Conservation (phyloP, 35 echinoderm and acorn worm species). For the Diadema setosum region DNA sequence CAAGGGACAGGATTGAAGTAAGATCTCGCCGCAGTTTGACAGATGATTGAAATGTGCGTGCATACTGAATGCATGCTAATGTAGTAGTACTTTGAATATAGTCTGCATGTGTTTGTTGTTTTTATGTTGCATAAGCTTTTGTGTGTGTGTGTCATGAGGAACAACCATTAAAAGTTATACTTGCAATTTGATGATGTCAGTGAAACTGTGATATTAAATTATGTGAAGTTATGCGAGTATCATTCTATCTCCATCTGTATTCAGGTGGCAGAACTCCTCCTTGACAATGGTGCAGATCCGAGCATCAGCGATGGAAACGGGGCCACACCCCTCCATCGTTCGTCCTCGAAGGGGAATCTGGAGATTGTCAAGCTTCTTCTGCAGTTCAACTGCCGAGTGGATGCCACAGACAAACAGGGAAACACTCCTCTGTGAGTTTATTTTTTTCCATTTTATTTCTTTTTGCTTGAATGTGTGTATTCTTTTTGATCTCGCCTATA, state of each 20-base stretch:
- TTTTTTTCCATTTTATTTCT: background rate
- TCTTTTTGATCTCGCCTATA: background rate
- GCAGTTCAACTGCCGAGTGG: slow-evolving; percentile 71
- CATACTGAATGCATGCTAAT: background rate
- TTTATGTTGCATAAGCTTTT: background rate
- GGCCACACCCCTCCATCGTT: slow-evolving; percentile 84
- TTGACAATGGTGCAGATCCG: slow-evolving; percentile 90
- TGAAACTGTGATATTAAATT: background rate
- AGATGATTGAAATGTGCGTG: background rate
- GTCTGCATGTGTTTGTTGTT: background rate
- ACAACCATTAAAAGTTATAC: no score
- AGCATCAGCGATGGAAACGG: slow-evolving; percentile 64
- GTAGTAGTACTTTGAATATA: no score
- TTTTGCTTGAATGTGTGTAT: background rate
- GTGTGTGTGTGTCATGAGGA: no score
- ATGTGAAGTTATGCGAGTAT: background rate
- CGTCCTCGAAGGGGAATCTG: slow-evolving; percentile 86
- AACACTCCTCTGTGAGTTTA: slow-evolving; percentile 86
- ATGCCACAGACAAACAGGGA: slow-evolving; percentile 62
- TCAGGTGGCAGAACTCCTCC: slow-evolving; percentile 72
- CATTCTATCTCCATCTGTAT: background rate
- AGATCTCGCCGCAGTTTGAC: background rate
- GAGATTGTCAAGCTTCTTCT: slow-evolving; percentile 80
- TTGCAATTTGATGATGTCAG: no score
- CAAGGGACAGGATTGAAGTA: slow-evolving; percentile 83